phyloP scores from a whole-genome alignment of 1,140 invertebrate species.

The Penaeus japonicus region DNA sequence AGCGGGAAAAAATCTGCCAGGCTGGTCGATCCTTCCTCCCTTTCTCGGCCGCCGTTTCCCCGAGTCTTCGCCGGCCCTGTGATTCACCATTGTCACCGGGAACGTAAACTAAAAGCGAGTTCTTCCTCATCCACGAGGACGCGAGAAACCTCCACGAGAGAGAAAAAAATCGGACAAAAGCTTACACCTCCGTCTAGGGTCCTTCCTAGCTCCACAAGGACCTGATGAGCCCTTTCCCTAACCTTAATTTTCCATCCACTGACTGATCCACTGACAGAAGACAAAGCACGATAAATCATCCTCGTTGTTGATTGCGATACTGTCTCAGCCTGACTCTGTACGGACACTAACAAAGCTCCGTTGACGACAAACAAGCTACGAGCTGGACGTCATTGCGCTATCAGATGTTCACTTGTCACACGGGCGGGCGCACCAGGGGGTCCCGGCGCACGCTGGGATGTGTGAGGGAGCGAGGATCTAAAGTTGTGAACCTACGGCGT shows the following conservation, averaged over 20 bases:
- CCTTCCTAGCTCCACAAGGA: too few relatives aligned
- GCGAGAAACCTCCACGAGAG: too few relatives aligned
- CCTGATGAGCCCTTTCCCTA: not conserved
- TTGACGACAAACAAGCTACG: conserved; percentile 43
- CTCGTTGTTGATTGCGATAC: conserved; percentile 3
- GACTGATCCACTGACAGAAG: not conserved
- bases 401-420: conserved; percentile 49
- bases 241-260: not conserved
- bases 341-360: not conserved
- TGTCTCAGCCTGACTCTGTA: not conserved
- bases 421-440: conserved; percentile 24
- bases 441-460: conserved; percentile 24
- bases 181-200: too few relatives aligned
- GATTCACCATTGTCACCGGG: too few relatives aligned
- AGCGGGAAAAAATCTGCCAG: too few relatives aligned
- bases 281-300: not conserved
- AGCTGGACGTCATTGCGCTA: conserved; percentile 38
- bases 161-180: too few relatives aligned
- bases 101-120: too few relatives aligned
- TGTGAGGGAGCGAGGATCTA: conserved; percentile 37
- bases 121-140: too few relatives aligned
- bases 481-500: conserved; percentile 39
- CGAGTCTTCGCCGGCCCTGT: too few relatives aligned
- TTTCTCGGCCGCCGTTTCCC: too few relatives aligned
- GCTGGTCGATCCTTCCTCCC: too few relatives aligned